Evolutionary conservation across 2,113 vertebrate species (phyloP), one percentile per base, ranked within the genome.

Genomic region (Nibea albiflora): DNA sequence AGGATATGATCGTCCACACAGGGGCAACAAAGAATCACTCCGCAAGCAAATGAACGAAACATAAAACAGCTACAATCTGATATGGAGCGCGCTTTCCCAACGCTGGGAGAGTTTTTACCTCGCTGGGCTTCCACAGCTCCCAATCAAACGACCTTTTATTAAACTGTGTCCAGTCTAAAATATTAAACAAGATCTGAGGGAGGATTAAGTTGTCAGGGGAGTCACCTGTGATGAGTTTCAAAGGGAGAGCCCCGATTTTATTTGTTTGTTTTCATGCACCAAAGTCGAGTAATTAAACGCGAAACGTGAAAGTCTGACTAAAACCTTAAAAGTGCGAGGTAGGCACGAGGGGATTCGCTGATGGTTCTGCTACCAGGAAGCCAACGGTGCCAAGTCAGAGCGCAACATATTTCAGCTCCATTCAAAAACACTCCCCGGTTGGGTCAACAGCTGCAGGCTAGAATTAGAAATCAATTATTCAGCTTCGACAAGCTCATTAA

Each of bases 381-480:
- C 71, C 77, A 76, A 85, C 79, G 35, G 83, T 91, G 91, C 89
- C 92, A 90, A 90, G 87, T 89, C 78, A 75, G 85, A 91, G 90
- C 79, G 73, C 92, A 92, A 91, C 91, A 93, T 92, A 94, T 92
- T 93, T 94, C 89, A 86, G 76, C 83, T 89, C 88, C 84, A 93
- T 93, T 93, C 87, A 92, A 90, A 39, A 92, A 92, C 88, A 85
- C 90, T 92, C 90, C 79, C 87, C 81, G 88, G 86, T 93, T 92
- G 88, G 91, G 92, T 93, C 93, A 94, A 94, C 93, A 94, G 92
- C 93, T 93, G 93, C 92, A 89, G 91, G 89, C 91, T 94, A 90
- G 93, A 94, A 94, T 94, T 93, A 94, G 93, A 94, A 94, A 94
- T 94, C 93, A 94, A 94, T 94, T 94, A 94, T 94, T 94, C 93